These are phyloP conservation scores for Eilema depressum DNA, from an alignment of 2,888 invertebrate genomes.

Conservation along the genomic window DNA sequence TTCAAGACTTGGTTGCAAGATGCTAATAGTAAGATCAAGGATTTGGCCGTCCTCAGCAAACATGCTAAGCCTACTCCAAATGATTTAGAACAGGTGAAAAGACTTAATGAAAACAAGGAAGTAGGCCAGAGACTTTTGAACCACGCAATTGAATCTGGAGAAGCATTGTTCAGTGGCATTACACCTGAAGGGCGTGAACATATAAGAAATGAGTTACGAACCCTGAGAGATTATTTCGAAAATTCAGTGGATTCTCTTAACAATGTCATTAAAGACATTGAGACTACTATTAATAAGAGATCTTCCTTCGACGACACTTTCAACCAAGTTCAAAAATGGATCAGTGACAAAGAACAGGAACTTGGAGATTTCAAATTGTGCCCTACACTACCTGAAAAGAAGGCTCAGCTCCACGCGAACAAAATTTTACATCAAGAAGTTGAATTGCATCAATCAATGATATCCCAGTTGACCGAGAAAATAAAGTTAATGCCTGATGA, in stretches of 20 bases:
- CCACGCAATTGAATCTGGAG: slow-evolving; percentile 94
- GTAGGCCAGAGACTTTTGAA: slow-evolving; percentile 92
- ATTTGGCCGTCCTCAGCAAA: slow-evolving; percentile 91
- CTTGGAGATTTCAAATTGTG: slow-evolving; percentile 91
- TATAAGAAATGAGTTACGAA: slow-evolving; percentile 93
- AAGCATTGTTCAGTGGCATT: slow-evolving; percentile 94
- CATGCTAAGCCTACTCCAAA: slow-evolving; percentile 92
- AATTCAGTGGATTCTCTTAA: slow-evolving; percentile 94
- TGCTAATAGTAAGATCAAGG: slow-evolving; percentile 91
- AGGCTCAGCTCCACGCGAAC: slow-evolving; percentile 93
- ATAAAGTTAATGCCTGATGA: slow-evolving; percentile 92
- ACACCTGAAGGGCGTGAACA: slow-evolving; percentile 95
- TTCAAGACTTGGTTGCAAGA: slow-evolving; percentile 93
- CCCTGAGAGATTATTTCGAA: slow-evolving; percentile 94
- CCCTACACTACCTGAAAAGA: slow-evolving; percentile 95
- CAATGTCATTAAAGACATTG: slow-evolving; percentile 94
- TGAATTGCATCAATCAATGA: slow-evolving; percentile 93
- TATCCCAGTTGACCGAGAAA: slow-evolving; percentile 94
- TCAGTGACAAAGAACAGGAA: slow-evolving; percentile 92
- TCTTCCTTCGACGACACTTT: slow-evolving; percentile 97
- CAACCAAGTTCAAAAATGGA: slow-evolving; percentile 95
- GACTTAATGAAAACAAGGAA: slow-evolving; percentile 91
- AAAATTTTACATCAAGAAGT: slow-evolving; percentile 95
- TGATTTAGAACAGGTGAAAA: slow-evolving; percentile 92
- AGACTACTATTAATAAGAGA: slow-evolving; percentile 95